Percentiles rank a stretch among this genome's conserved stretches.
phyloP scores from a whole-genome alignment of 2,888 invertebrate genomes.

The Alloscopus bannaensis region DNA sequence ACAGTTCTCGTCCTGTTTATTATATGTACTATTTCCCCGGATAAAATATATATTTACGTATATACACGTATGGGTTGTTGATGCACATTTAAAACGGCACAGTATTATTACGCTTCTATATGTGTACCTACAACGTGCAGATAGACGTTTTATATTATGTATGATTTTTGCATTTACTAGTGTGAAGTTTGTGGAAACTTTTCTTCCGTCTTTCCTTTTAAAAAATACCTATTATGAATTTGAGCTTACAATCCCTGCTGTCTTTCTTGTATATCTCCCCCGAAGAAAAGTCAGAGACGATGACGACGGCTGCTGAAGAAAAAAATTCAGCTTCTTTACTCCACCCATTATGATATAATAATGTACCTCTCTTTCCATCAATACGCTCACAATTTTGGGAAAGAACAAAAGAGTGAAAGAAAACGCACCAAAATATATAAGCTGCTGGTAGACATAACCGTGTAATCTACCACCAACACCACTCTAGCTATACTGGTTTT shows the following conservation, averaged over 20 bases:
- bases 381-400: slow-evolving; percentile 1
- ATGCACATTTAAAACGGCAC: no score
- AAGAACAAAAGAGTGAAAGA: background rate
- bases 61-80: no score
- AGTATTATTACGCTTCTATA: no score
- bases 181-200: background rate
- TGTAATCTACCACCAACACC: slow-evolving; percentile 17
- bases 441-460: slow-evolving; percentile 12
- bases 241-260: slow-evolving; percentile 10
- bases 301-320: slow-evolving; percentile 22
- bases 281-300: no score
- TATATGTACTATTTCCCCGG: no score
- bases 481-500: no score
- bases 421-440: no score
- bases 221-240: slow-evolving; percentile 3
- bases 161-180: slow-evolving; percentile 6
- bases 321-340: slow-evolving; percentile 19
- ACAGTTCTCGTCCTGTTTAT: no score
- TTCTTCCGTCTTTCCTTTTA: slow-evolving; percentile 2
- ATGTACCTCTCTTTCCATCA: slow-evolving; percentile 18
- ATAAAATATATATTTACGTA: no score
- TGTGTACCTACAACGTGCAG: no score
- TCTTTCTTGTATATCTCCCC: background rate
- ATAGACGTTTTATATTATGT: no score
- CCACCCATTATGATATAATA: slow-evolving; percentile 17